These are phyloP conservation scores for Nematolebias whitei DNA, from an alignment of 2,113 vertebrate species.

Conservation along the genomic window DNA sequence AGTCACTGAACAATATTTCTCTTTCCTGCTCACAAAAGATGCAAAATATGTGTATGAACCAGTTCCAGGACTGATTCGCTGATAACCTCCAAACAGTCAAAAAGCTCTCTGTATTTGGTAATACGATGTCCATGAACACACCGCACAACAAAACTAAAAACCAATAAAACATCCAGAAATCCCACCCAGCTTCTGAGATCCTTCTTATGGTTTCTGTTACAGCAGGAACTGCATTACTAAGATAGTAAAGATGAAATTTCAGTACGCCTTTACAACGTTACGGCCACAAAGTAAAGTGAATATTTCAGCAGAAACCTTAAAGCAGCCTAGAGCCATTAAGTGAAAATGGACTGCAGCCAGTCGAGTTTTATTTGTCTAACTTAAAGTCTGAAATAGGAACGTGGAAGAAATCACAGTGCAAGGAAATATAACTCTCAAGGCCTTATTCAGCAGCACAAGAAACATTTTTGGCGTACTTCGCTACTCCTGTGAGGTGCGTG, in stretches of 20 bases:
- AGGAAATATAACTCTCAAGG: background rate
- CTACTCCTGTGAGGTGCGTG: background rate
- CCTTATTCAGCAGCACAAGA: background rate
- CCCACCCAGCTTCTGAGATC: background rate
- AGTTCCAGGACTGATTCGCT: background rate
- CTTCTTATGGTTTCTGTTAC: background rate
- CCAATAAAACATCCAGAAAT: background rate
- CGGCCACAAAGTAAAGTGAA: background rate
- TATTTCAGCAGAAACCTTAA: background rate
- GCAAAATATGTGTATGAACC: background rate
- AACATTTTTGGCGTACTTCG: background rate
- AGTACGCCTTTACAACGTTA: background rate
- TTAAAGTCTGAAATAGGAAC: background rate
- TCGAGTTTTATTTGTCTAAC: background rate
- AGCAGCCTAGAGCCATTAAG: background rate
- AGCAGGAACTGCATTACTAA: background rate
- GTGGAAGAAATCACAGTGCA: background rate
- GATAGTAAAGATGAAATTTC: background rate
- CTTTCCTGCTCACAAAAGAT: background rate
- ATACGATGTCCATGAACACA: background rate
- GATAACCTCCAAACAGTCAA: background rate
- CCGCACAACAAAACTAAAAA: slow-evolving; percentile 2
- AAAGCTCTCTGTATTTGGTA: background rate
- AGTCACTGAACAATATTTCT: slow-evolving; percentile 9
- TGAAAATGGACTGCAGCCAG: background rate